Evolutionary conservation across 1,140 invertebrate species (phyloP).

Genomic region (Andricus grossulariae): DNA sequence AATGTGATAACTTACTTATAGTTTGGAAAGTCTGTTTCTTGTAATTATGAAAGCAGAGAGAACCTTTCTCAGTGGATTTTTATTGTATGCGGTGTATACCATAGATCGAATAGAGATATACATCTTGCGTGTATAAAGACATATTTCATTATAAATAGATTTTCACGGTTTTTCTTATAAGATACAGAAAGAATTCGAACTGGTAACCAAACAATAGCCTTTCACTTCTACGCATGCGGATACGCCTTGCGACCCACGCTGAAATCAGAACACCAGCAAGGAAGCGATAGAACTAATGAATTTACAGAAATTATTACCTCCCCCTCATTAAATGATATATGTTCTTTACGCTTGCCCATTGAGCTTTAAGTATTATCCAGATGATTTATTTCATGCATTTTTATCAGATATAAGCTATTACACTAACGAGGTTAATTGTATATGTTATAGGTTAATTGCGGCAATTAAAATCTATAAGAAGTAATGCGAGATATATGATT

Average conservation of each 20-base stretch:
- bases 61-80: slow-evolving; percentile 43
- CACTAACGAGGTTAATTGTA: too few relatives aligned
- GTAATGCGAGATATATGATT: too few relatives aligned
- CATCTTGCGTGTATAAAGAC: slow-evolving; percentile 39
- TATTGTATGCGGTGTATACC: slow-evolving; percentile 31
- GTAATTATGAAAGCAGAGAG: slow-evolving; percentile 65
- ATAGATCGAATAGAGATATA: slow-evolving; percentile 25
- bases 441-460: too few relatives aligned
- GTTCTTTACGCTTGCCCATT: not conserved
- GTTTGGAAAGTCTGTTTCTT: slow-evolving; percentile 62
- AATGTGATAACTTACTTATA: too few relatives aligned
- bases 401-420: too few relatives aligned
- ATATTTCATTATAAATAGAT: slow-evolving; percentile 31
- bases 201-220: slow-evolving; percentile 62
- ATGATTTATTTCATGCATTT: too few relatives aligned
- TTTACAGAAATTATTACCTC: slow-evolving; percentile 47
- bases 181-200: slow-evolving; percentile 51
- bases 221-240: slow-evolving; percentile 59
- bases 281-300: slow-evolving; percentile 34
- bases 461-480: too few relatives aligned
- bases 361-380: not conserved
- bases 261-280: slow-evolving; percentile 51
- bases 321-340: slow-evolving; percentile 18
- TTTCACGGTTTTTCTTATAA: slow-evolving; percentile 56
- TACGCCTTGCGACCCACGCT: slow-evolving; percentile 55